Conservation (phyloP, 1,140 invertebrate genomes). For the Harlomillsia oculata region DNA sequence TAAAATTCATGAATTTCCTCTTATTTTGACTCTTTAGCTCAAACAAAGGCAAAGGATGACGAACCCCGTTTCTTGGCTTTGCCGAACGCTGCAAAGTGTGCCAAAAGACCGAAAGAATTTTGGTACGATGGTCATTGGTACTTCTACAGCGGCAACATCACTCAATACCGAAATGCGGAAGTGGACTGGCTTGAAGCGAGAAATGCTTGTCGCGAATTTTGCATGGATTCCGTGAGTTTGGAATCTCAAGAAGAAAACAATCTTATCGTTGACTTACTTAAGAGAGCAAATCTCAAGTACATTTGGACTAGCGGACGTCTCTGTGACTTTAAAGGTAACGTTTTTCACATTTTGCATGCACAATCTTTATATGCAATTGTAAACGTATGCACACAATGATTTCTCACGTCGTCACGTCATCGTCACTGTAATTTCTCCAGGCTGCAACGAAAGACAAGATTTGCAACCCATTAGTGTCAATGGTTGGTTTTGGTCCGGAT, state of each 20-base stretch:
- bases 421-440: constrained; percentile 1
- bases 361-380: too few relatives aligned
- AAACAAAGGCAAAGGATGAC: constrained; percentile 14
- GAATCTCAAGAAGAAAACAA: constrained; percentile 83
- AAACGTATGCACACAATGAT: too few relatives aligned
- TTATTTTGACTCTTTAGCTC: too few relatives aligned
- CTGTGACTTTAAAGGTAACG: constrained; percentile 76
- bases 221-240: constrained; percentile 80
- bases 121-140: constrained; percentile 76
- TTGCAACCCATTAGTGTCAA: constrained; percentile 72
- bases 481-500: constrained; percentile 89
- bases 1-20: too few relatives aligned
- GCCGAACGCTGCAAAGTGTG: constrained; percentile 33
- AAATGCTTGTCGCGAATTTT: constrained; percentile 80
- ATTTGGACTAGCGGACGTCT: constrained; percentile 84
- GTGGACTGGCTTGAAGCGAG: constrained; percentile 82
- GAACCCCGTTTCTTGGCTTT: constrained; percentile 29
- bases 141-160: constrained; percentile 75
- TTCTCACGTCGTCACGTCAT: too few relatives aligned
- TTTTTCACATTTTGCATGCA: too few relatives aligned
- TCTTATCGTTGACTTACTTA: constrained; percentile 72
- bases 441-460: constrained; percentile 72
- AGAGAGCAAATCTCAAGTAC: constrained; percentile 54
- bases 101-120: constrained; percentile 68
- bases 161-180: constrained; percentile 62